Base-by-base conservation (phyloP, 2,797 vertebrate genomes). In the Silurus lanzhouensis region DNA sequence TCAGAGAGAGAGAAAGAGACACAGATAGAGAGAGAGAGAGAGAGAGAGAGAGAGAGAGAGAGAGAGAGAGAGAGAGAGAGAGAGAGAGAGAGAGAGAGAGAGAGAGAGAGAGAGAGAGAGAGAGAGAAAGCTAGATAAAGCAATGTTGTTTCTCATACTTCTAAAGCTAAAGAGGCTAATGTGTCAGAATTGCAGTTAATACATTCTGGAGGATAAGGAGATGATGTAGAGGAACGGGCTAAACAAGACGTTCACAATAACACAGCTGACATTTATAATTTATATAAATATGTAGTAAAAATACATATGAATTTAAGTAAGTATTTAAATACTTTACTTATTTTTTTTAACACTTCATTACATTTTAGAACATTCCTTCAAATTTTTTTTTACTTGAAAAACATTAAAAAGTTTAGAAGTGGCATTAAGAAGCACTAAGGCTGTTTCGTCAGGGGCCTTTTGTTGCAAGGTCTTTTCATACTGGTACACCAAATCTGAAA, bases 121-220 rank as follows among this genome's bases (percentile, higher is more conserved):
- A 38, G 3, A 38, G 31, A 38, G 0, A 38, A 4, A 38, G 38
- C 3, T 38, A 38, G 38, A 38, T 90, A 27, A 31, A 92, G 90
- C 92, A 63, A 52, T 57, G 61, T 57, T 78, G 87, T 90, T 79
- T 83, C 60, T 86, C 88, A 19, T 91, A 87, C 5, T 44, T 60
- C 57, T 61, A 91, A 91, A 93, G 91, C 92, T 93, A 93, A 61
- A 83, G 90, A 88, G 87, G 88, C 86, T 90, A 92, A 92, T 90
- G 90, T 81, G 87, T 91, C 91, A 91, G 90, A 90, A 91, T 83
- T 89, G 87, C 90, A 91, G 5, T 78, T 38, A 78, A 38, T 44
- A 78, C 57, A 61, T 44, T 10, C 19, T 61, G 58, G 12, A 78
- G 60, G 31, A 38, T 22, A 44, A 44, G 10, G 19, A 19, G 31